Conservation (phyloP, 2,113 vertebrate genomes). For the Takifugu bimaculatus region DNA sequence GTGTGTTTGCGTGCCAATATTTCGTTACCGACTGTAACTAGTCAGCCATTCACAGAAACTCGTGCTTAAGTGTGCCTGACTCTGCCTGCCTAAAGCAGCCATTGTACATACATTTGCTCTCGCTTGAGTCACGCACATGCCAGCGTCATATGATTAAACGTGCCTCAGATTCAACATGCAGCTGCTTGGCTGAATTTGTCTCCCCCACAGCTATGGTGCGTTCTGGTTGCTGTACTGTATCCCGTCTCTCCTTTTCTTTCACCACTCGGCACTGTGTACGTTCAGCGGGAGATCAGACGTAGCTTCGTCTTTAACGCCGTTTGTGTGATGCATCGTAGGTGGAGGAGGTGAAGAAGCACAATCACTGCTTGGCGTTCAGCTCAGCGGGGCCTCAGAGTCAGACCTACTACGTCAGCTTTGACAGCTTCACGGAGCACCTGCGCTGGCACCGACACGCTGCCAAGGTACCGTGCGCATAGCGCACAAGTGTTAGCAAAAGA, state of each 20-base stretch:
- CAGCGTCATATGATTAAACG: conserved; percentile 5
- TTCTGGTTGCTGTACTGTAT: conserved; percentile 10
- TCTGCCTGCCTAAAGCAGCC: conserved; percentile 16
- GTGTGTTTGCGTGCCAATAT: conserved; percentile 7
- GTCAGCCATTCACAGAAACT: conserved; percentile 32
- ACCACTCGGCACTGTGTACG: too few relatives aligned
- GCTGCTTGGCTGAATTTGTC: conserved; percentile 15
- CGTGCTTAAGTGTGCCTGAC: conserved; percentile 12
- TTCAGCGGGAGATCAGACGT: too few relatives aligned
- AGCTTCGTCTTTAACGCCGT: conserved; percentile 12
- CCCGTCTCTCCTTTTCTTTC: neutral
- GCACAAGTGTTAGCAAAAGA: neutral
- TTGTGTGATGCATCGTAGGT: conserved; percentile 74
- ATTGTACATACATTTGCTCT: conserved; percentile 16
- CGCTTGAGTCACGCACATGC: conserved; percentile 27
- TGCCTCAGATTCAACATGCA: conserved; percentile 13
- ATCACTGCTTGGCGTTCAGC: conserved; percentile 96
- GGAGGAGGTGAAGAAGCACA: conserved; percentile 96
- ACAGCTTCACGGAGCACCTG: conserved; percentile 95
- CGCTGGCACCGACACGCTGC: conserved; percentile 94
- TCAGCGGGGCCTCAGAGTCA: conserved; percentile 97
- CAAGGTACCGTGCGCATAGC: conserved; percentile 78
- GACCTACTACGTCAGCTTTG: conserved; percentile 95
- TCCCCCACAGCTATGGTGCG: conserved; percentile 8
- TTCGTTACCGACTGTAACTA: conserved; percentile 25